These are phyloP conservation scores for Plebejus anna DNA, from an alignment of 2,888 invertebrate species.

Conservation along the genomic window DNA sequence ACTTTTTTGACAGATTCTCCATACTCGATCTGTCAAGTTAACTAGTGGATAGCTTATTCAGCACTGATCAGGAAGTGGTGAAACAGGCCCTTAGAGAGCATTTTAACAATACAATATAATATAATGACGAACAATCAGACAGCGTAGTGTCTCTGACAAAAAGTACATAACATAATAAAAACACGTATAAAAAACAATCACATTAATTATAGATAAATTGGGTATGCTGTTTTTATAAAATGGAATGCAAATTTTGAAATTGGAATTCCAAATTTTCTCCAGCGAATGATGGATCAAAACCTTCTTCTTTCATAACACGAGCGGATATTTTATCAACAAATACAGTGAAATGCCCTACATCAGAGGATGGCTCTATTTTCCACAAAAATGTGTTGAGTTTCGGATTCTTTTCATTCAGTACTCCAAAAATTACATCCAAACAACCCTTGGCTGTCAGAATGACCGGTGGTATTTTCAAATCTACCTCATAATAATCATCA, in stretches of 20 bases:
- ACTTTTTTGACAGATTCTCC: not conserved
- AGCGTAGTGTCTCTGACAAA: no score
- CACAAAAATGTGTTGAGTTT: conserved; percentile 64
- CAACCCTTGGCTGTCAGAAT: conserved; percentile 63
- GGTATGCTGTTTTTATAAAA: not conserved
- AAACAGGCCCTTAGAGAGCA: not conserved
- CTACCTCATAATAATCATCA: conserved; percentile 49
- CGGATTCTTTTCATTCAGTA: conserved; percentile 66
- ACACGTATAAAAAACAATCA: not conserved
- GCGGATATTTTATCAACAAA: conserved; percentile 59
- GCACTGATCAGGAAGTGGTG: no score
- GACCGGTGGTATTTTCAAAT: conserved; percentile 54
- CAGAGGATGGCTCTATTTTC: conserved; percentile 50
- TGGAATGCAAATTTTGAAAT: conserved; percentile 5
- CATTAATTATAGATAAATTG: not conserved
- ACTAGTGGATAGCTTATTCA: no score
- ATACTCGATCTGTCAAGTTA: no score
- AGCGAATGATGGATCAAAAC: conserved; percentile 56
- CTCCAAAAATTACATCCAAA: conserved; percentile 59
- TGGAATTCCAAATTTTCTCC: conserved; percentile 58
- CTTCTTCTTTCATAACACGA: conserved; percentile 49
- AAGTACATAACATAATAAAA: no score
- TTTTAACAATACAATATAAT: no score
- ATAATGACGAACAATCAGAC: no score
- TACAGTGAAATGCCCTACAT: conserved; percentile 55